Evolutionary conservation across 2,888 invertebrate genomes (phyloP).

Genomic region (Drosophila pseudotalamancana): DNA sequence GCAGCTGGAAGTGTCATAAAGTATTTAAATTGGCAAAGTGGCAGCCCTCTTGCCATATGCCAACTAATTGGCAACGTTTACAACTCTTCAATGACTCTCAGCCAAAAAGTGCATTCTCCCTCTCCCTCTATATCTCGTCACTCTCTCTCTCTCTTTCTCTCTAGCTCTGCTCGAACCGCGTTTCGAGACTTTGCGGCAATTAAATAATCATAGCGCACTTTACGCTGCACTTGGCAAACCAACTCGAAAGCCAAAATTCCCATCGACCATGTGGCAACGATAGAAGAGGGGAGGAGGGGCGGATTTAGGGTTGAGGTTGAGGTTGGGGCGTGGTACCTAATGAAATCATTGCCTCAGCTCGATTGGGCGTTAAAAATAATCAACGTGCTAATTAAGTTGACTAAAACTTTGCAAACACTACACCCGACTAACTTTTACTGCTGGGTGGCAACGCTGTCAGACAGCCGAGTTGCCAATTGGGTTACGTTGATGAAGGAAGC

Average conservation of each 20-base stretch:
- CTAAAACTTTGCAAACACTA: constrained; percentile 43
- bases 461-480: neutral
- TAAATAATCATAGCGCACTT: constrained; percentile 76
- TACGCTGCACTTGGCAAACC: constrained; percentile 47
- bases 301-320: neutral
- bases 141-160: neutral
- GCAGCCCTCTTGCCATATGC: constrained; percentile 30
- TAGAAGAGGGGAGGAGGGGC: neutral
- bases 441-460: constrained; percentile 30
- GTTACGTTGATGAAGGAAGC: neutral
- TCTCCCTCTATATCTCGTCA: no score
- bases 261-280: constrained; percentile 27
- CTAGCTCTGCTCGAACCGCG: neutral
- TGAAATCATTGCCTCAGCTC: constrained; percentile 71
- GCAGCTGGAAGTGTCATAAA: constrained; percentile 21
- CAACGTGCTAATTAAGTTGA: constrained; percentile 78
- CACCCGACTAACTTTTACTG: constrained; percentile 33
- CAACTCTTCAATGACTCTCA: constrained; percentile 63
- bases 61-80: constrained; percentile 72
- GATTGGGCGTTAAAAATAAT: constrained; percentile 75
- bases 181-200: constrained; percentile 52
- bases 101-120: constrained; percentile 32
- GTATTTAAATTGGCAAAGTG: constrained; percentile 21
- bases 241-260: constrained; percentile 19
- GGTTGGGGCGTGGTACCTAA: constrained; percentile 34